phyloP scores from a whole-genome alignment of 2,888 invertebrate species.

The Leucophenga montana region DNA sequence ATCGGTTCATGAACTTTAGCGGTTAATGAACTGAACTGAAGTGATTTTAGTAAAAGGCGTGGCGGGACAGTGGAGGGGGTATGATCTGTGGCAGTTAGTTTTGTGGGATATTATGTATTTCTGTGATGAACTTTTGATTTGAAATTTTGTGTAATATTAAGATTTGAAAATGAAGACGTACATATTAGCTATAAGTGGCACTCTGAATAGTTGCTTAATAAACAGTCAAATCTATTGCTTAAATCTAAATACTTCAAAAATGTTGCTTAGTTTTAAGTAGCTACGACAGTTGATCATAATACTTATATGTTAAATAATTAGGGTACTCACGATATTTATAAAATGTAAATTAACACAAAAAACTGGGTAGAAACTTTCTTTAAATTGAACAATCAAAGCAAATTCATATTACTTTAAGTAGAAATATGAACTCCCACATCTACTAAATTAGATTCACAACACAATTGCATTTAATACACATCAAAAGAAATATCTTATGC shows the following conservation, averaged over 20 bases:
- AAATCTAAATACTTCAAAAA: no score
- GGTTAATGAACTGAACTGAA: slow-evolving; percentile 40
- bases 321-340: no score
- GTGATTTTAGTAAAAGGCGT: background rate
- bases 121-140: no score
- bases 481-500: no score
- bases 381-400: background rate
- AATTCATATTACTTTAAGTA: background rate
- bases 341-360: no score
- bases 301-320: no score
- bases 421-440: background rate
- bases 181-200: no score
- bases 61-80: background rate
- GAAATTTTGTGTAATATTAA: background rate
- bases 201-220: no score
- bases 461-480: background rate
- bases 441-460: background rate
- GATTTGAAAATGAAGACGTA: background rate
- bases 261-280: no score
- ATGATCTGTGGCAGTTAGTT: background rate
- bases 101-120: background rate
- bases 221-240: no score
- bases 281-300: no score
- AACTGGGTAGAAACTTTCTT: background rate
- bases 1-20: slow-evolving; percentile 45